Evolutionary conservation across 2,888 invertebrate species (phyloP).

Genomic region (Autographa gamma): DNA sequence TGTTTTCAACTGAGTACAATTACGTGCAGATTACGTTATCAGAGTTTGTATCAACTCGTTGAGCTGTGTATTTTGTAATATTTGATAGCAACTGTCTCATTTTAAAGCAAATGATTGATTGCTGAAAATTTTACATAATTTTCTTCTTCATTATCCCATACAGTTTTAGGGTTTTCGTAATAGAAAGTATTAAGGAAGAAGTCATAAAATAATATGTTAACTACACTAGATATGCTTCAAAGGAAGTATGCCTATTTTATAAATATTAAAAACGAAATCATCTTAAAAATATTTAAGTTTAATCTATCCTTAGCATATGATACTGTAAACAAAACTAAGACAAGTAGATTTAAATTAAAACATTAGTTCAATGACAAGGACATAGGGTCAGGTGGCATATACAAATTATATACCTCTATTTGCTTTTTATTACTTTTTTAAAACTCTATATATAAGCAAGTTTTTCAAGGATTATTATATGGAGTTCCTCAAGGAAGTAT

Average conservation of each 20-base stretch:
- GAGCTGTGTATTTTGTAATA: slow-evolving; percentile 71
- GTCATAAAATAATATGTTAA: slow-evolving; percentile 7
- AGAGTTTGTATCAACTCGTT: slow-evolving; percentile 77
- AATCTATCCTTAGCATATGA: not conserved
- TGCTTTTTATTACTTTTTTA: not conserved
- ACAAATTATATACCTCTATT: not conserved
- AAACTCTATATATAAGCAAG: not conserved
- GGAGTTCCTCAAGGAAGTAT: not conserved
- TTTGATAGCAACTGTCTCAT: slow-evolving; percentile 62
- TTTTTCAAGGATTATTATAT: not conserved
- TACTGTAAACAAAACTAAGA: not conserved
- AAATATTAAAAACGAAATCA: too few species aligned
- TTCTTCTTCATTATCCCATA: not conserved
- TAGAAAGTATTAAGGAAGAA: not conserved
- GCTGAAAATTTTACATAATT: slow-evolving; percentile 18
- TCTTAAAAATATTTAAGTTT: not conserved
- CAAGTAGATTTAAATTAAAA: not conserved
- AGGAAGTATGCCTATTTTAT: too few species aligned
- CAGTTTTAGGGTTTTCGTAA: not conserved
- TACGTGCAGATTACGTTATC: slow-evolving; percentile 81
- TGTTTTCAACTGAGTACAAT: slow-evolving; percentile 58
- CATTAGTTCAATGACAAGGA: not conserved
- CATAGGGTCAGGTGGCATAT: not conserved
- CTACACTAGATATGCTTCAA: not conserved
- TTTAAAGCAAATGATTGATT: slow-evolving; percentile 70